Evolutionary conservation across 2,797 vertebrate species (phyloP), one percentile per base, ranked within the genome.

Genomic region (Sebastes aleutianus): DNA sequence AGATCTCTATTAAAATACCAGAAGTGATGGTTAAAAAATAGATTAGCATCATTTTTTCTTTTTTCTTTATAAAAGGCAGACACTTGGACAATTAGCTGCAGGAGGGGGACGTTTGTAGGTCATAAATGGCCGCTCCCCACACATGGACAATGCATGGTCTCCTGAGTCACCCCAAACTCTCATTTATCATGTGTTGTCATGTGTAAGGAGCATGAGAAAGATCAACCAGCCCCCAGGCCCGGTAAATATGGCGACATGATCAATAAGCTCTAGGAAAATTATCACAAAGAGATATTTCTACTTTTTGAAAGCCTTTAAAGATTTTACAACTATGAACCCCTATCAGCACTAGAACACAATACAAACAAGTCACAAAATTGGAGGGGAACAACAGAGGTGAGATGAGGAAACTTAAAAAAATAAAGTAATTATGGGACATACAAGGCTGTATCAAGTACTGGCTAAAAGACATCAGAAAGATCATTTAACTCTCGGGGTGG

Each of bases 151-250:
- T 88, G 39, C 82, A 26, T 58, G 79, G 80, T 85, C 90, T 85
- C 89, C 65, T 69, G 54, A 83, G 83, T 91, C 80, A 88, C 76
- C 81, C 53, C 78, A 76, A 54, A 69, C 76, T 86, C 76, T 86
- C 82, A 88, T 93, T 90, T 85, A 87, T 93, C 89, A 90, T 82
- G 75, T 57, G 63, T 39, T 85, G 85, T 87, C 88, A 85, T 75
- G 43, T 70, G 76, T 74, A 70, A 85, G 9, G 82, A 88, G 87
- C 84, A 85, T 78, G 83, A 87, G 78, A 92, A 88, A 88, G 74
- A 86, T 78, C 85, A 85, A 71, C 69, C 57, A 76, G 66, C 54
- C 67, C 57, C n/a, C 13, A 54, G 65, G 68, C 84, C 64, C 29
- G 50, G 62, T 78, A 83, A 87, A 87, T 74, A 80, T 27, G 64